phyloP scores from a whole-genome alignment of 2,888 invertebrate species.

The Melinopterus prodromus region DNA sequence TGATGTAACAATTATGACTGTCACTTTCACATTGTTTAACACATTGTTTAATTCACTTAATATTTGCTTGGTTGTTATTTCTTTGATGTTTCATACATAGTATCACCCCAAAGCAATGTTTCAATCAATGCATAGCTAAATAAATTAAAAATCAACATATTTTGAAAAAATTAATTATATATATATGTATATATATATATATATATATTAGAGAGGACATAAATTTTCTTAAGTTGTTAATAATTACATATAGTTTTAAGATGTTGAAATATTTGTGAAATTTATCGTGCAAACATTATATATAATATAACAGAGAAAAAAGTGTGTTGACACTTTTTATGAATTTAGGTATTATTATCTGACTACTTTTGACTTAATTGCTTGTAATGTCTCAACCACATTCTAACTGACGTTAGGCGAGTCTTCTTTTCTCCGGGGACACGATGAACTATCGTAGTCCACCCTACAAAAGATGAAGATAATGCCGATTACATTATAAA shows the following conservation, averaged over 20 bases:
- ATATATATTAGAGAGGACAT: not conserved
- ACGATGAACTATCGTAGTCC: not conserved
- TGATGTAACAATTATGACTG: too few relatives aligned
- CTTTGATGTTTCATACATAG: not conserved
- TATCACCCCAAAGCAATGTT: not conserved
- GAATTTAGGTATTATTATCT: not conserved
- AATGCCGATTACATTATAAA: not conserved
- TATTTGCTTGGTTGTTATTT: too few relatives aligned
- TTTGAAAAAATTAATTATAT: not conserved
- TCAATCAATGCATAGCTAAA: not conserved
- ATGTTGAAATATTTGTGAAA: not conserved
- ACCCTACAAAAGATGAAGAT: not conserved
- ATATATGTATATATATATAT: not conserved
- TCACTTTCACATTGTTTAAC: too few relatives aligned
- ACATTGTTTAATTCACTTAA: too few relatives aligned
- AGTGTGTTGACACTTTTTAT: not conserved
- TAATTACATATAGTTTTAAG: not conserved
- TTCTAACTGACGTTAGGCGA: constrained; percentile 4
- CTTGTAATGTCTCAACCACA: not conserved
- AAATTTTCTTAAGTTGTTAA: not conserved
- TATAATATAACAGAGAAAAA: not conserved
- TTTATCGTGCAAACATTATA: not conserved
- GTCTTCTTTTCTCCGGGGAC: not conserved
- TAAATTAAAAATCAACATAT: not conserved
- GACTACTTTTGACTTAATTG: not conserved